Evolutionary conservation across 2,113 vertebrate species (phyloP), one percentile per base, ranked within the genome.

Genomic region (Brachyistius frenatus): DNA sequence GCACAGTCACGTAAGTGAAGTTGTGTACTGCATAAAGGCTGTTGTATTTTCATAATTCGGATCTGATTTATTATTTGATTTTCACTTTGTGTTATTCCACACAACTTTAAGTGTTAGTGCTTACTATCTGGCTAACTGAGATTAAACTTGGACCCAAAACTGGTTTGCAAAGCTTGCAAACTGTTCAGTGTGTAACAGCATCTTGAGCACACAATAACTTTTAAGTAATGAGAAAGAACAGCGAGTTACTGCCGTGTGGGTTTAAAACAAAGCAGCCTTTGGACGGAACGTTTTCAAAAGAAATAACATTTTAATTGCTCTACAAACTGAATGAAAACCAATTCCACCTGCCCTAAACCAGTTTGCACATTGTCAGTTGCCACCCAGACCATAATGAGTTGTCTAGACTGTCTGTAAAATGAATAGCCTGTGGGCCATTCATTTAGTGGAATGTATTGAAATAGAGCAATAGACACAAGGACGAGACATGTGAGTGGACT

Each of bases 341-440:
- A 79, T 86, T 83, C 47, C 61, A 67, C 58, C 50, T 65, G 60
- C 55, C 69, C 57, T 46, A 69, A 71, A 84, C 73, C 36, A 68
- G 56, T 81, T 85, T 61, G 62, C 69, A 84, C 77, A 71, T 72
- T 80, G 80, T 65, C 57, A 73, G 50, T 80, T 62, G 50, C 39
- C 75, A 80, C 86, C 53, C 30, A 71, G 35, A 23, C 63, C 16
- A 35, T 81, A 76, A 85, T 88, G 80, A 79, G 50, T 62, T 79
- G 83, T 83, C 76, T 86, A 70, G 84, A 86, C 76, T 58, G 55
- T 30, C 64, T 85, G 54, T 52, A 57, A 86, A 86, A 89, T 81
- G 62, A 90, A 81, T 73, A 79, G 80, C 74, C 74, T 1, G 16
- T 78, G 62, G 85, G 72, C 62, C 73, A 62, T 70, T 83, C 73